A percentile compares a stretch with the other conserved stretches of the same genome.
Evolutionary conservation across 2,113 vertebrate genomes (phyloP).

Genomic region (Syngnathus typhle): DNA sequence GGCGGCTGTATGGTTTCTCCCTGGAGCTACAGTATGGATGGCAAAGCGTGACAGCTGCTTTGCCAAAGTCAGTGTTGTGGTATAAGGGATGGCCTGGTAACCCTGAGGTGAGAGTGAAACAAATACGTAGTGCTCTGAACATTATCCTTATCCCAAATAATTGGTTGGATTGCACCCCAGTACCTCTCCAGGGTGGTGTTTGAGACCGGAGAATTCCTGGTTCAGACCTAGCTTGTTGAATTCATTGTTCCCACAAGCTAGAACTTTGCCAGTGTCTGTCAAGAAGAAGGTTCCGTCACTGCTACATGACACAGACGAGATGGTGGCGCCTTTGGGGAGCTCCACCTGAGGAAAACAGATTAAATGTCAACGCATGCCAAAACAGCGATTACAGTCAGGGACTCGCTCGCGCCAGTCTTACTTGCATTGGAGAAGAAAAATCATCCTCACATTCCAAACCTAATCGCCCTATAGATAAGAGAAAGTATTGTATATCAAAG

Average conservation of each 20-base stretch:
- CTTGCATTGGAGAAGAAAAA: constrained; percentile 87
- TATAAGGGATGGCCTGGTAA: constrained; percentile 85
- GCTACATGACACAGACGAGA: constrained; percentile 86
- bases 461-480: constrained; percentile 76
- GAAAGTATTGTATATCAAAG: background rate
- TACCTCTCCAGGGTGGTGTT: constrained; percentile 80
- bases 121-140: background rate
- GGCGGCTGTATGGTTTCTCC: constrained; percentile 92
- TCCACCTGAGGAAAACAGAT: constrained; percentile 74
- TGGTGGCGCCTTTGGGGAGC: constrained; percentile 82
- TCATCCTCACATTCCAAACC: constrained; percentile 97
- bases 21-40: constrained; percentile 82
- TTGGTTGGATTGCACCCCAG: too few relatives aligned
- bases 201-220: constrained; percentile 90
- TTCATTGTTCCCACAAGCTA: constrained; percentile 95
- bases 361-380: background rate
- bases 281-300: constrained; percentile 91
- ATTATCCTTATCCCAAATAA: too few relatives aligned
- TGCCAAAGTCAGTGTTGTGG: constrained; percentile 86
- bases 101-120: constrained; percentile 59
- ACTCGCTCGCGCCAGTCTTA: constrained; percentile 49
- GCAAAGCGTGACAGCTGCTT: constrained; percentile 91
- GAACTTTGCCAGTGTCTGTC: constrained; percentile 89
- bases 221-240: constrained; percentile 94
- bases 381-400: background rate